Evolutionary conservation across 2,113 vertebrate species (phyloP), one percentile per base, ranked within the genome.

Genomic region (Amazona vittata): DNA sequence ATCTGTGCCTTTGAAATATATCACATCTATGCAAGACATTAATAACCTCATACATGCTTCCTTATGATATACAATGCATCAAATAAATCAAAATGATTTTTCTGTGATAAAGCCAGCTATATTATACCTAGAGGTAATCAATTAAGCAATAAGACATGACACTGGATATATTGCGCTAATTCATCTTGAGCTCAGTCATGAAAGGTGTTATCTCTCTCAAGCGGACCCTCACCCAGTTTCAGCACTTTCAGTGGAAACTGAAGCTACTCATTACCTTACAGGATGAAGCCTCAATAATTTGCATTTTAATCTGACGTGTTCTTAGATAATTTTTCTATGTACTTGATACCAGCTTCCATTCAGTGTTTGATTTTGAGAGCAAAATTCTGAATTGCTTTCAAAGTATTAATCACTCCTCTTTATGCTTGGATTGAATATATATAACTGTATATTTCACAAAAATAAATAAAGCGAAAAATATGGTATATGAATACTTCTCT

Each of bases 71-170:
- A 90, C 75, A 95, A 90, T 53, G 75, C 69, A 83, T 93, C 41
- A 91, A 89, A 97, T 96, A 94, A 94, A 93, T 83, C 93, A 96
- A 62, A 89, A 94, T 89, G 39, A 87, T 94, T 95, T 93, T 96
- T 96, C 89, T 60, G 24, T 89, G 76, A 91, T 97, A 91, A 93
- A 89, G 63, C 25, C 79, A 89, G 75, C 73, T 94, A 71, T 81
- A 86, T 86, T 79, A 75, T 86, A 96, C 92, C 84, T 87, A 78
- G 90, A 46, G 79, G 90, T 94, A 92, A 94, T 92, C 94, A 95
- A 96, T 97, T 96, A 97, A 88, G 73, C 82, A 96, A 75, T 88
- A 73, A 93, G 90, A 91, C 49, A 84, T 94, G 89, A 91, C 95
- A 96, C 28, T 84, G 62, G 26, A 11, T 90, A 89, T 94, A 93